Evolutionary conservation across 2,888 invertebrate genomes (phyloP), one percentile per base, ranked within the genome.

Genomic region (Nomada lathburiana): DNA sequence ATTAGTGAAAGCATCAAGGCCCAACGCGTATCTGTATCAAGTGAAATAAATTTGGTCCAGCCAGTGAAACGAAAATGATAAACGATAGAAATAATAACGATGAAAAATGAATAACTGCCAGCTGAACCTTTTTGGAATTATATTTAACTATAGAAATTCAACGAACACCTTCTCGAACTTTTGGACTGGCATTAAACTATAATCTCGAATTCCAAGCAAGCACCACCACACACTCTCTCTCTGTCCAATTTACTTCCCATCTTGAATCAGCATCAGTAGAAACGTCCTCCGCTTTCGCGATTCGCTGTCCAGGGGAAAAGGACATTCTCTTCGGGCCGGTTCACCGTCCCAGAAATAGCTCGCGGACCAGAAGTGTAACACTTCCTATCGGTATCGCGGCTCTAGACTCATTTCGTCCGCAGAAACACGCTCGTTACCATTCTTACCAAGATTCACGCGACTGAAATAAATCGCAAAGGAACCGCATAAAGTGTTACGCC

Each of bases 271-370:
- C 52, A n/a, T 13, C 16, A 20, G 55, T 42, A 68, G 53, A 60
- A 60, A 76, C 55, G 63, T 76, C 50, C 50, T 50, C 62, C 47
- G 44, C 62, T 63, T 44, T 20, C 59, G 65, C 74, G 65, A 47
- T 65, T 71, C 71, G 55, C 60, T 75, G 44, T 62, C 26, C 64
- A 13, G 23, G 47, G 42, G 29, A 74, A 60, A 67, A 74, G 74
- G 74, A 68, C 71, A 71, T 71, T 71, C 60, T 71, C 71, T 52
- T 16, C 59, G 36, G 13, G 60, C 29, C 36, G 71, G 71, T 71
- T 71, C 62, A 62, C 50, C 36, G 52, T 7, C 47, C 75, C 68
- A 68, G 68, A 75, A 78, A 78, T 78, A 78, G 77, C 60, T 62
- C n/a, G 60, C 36, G 9, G 5, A 42, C 53, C 62, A 62, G 62